Base-by-base conservation (phyloP, 2,888 invertebrate species). In the Taenaris catops region DNA sequence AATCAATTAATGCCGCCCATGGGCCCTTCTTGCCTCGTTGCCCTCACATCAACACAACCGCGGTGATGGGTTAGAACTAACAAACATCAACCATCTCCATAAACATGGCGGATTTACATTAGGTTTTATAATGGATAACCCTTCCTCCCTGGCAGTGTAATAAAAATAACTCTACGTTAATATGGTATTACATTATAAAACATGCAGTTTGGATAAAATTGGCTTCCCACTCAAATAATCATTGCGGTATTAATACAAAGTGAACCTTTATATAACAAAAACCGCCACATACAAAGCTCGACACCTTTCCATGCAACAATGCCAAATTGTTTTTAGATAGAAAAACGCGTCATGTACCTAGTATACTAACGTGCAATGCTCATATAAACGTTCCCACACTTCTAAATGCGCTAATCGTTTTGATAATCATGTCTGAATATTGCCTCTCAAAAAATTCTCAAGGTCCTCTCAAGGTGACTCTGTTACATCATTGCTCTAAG, bases 381-480 rank as follows among this genome's bases (percentile, higher is more conserved):
- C 19, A 2, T 4, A 19, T 18, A 27, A 24, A 35, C 38, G 47
- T 64, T 67, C 65, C 53, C 67, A 66, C 60, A 58, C 48, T 55
- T 54, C 44, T 54, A 55, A 57, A 56, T 53, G 51, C 49, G 59
- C 46, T 63, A 63, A 63, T 62, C 53, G 55, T 50, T 49, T 46
- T 44, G 46, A 51, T 55, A 60, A 67, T 69, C 62, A 58, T 56
- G 51, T 7, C 42, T 34, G 38, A 44, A 43, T 37, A 36, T 39
- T 43, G 46, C 45, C 48, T 42, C 43, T 39, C 39, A 23, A 33
- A 27, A 37, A 28, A 20, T n/a, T 12, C 8, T 4, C 41, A 46
- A 46, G 44, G 41, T 33, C 28, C 17, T 11, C 31, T 8, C 26
- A 31, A 37, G 31, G 25, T 26, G 8, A 17, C 7, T 4, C 10